Conservation (phyloP, 2,113 vertebrate genomes). For the Cyphomyrus plagiostoma region DNA sequence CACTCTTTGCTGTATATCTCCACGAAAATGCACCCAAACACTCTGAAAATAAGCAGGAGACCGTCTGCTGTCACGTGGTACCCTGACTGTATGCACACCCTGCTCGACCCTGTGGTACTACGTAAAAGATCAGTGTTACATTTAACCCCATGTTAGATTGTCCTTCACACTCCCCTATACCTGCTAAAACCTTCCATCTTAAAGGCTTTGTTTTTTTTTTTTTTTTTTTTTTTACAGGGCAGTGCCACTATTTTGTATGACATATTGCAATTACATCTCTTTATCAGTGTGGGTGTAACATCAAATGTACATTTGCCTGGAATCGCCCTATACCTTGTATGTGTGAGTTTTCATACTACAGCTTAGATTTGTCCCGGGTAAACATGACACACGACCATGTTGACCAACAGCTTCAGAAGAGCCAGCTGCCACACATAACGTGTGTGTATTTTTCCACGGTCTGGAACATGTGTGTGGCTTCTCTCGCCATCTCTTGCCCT, state of each 20-base stretch:
- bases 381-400: neutral
- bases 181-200: neutral
- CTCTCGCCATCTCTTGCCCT: neutral
- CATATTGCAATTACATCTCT: neutral
- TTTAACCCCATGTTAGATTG: neutral
- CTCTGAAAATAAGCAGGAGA: neutral
- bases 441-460: conserved; percentile 1
- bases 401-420: neutral
- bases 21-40: neutral
- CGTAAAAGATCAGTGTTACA: neutral
- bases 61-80: neutral
- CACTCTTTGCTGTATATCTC: neutral
- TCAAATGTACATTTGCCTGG: neutral
- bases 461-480: neutral
- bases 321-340: neutral
- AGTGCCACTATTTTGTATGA: neutral
- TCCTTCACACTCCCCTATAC: neutral
- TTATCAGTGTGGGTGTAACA: neutral
- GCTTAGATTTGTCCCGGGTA: neutral
- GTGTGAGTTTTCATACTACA: neutral
- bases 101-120: neutral
- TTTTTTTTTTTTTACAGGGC: neutral
- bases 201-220: neutral
- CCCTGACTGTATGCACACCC: neutral
- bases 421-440: neutral